Percentiles rank a stretch among this genome's conserved stretches.
phyloP scores from a whole-genome alignment of 2,888 invertebrate species.

The Eupithecia tripunctaria region DNA sequence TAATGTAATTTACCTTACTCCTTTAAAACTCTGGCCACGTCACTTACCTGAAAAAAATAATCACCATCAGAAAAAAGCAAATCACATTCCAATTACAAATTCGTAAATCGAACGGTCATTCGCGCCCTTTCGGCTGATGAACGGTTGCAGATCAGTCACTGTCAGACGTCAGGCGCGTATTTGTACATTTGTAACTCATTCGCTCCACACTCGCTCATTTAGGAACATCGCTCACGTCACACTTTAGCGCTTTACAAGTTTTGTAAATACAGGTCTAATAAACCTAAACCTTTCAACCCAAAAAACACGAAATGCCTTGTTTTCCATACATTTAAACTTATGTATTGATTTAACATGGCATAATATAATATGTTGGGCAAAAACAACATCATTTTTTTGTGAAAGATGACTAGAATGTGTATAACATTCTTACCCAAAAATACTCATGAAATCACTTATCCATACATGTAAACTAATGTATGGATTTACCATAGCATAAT shows the following conservation, averaged over 20 bases:
- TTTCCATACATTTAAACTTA: background rate
- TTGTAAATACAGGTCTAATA: conserved; percentile 4
- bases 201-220: conserved; percentile 65
- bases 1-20: conserved; percentile 1
- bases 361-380: too few relatives aligned
- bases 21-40: background rate
- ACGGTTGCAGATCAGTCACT: conserved; percentile 66
- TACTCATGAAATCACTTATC: too few relatives aligned
- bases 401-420: too few relatives aligned
- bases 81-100: conserved; percentile 44
- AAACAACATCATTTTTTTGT: too few relatives aligned
- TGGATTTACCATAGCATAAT: too few relatives aligned
- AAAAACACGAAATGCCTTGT: background rate
- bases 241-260: conserved; percentile 16
- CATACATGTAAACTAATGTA: too few relatives aligned
- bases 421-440: too few relatives aligned
- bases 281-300: background rate
- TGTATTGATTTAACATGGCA: background rate
- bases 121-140: conserved; percentile 57
- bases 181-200: conserved; percentile 48
- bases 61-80: background rate
- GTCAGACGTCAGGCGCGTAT: conserved; percentile 63
- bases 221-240: conserved; percentile 55
- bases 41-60: conserved; percentile 11
- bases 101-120: conserved; percentile 47